Evolutionary conservation across 1,140 invertebrate species (phyloP).

Genomic region (Polypedilum vanderplanki): DNA sequence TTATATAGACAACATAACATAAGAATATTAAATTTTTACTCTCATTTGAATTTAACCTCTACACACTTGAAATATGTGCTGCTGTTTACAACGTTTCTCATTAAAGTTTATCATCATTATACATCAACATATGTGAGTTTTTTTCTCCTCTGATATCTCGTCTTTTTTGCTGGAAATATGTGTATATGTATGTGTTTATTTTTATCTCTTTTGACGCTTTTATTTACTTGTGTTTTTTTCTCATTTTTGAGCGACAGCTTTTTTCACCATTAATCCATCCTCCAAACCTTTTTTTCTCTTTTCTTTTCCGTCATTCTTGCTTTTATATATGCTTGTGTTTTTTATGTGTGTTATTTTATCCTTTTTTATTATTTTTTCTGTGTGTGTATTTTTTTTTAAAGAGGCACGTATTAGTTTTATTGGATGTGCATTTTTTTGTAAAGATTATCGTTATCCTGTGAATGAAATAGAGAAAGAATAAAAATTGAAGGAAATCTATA

Average conservation of each 20-base stretch:
- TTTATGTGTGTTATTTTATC: neutral
- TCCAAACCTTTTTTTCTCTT: slow-evolving; percentile 1
- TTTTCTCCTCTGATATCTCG: slow-evolving; percentile 10
- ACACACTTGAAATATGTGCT: too few species aligned
- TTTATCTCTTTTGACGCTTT: neutral
- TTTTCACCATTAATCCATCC: neutral
- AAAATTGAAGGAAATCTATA: neutral
- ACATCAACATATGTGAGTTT: neutral
- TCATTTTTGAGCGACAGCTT: slow-evolving; percentile 23
- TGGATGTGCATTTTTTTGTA: slow-evolving; percentile 29
- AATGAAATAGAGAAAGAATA: neutral
- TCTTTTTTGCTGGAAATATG: neutral
- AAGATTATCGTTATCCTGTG: slow-evolving; percentile 25
- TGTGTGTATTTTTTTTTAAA: neutral
- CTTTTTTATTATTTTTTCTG: slow-evolving; percentile 1
- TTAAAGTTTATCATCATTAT: neutral
- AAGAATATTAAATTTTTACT: neutral
- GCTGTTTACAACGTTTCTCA: neutral
- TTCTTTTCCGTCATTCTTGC: slow-evolving; percentile 5
- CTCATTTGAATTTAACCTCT: neutral
- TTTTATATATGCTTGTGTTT: neutral
- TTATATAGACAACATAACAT: neutral
- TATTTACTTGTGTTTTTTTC: neutral
- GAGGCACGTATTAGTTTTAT: slow-evolving; percentile 28
- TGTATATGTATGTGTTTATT: neutral